Base-by-base conservation (phyloP, 2,797 vertebrate genomes). In the Enoplosus armatus region DNA sequence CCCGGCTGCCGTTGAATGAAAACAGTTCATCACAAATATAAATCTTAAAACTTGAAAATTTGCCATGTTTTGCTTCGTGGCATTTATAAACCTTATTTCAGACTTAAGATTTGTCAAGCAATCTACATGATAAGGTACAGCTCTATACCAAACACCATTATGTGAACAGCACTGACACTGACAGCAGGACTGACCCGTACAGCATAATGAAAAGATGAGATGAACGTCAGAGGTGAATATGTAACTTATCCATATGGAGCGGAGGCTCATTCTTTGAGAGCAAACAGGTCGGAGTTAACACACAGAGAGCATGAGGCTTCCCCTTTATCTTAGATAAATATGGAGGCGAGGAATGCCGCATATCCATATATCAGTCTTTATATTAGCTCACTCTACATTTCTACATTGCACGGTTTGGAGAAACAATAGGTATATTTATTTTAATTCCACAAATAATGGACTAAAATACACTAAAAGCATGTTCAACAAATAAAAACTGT, bases 221-320 rank as follows among this genome's bases (percentile, higher is more conserved):
- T 3, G 43, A 50, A 58, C 48, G 72, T 63, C 6, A 51, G 26
- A 56, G 31, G 75, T 43, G 78, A 88, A 87, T 82, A 73, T 82
- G 59, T 56, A 26, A 59, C 73, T 67, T 24, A 8, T 50, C 22
- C 35, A 37, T 35, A 45, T 0, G 24, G 14, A 66, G 71, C 27
- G 4, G 75, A 70, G 54, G 83, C 43, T 75, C 48, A 16, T 47
- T 39, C 31, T 43, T 7, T 12, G 16, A 54, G 26, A 56, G 59
- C 67, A 78, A 84, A 86, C 67, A 51, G 8, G 20, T 0, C 14
- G 12, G 22, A 58, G 75, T 22, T 35, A 18, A 54, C 58, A 54
- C 58, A 51, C 27, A 15, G 33, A 60, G 66, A 12, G 26, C 68
- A 14, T 0, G 6, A 6, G 10, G 50, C 20, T 35, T 61, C n/a